A percentile compares a stretch with the other conserved stretches of the same genome.
phyloP scores from a whole-genome alignment of 2,797 vertebrate species.

The Lacerta bilineata region DNA sequence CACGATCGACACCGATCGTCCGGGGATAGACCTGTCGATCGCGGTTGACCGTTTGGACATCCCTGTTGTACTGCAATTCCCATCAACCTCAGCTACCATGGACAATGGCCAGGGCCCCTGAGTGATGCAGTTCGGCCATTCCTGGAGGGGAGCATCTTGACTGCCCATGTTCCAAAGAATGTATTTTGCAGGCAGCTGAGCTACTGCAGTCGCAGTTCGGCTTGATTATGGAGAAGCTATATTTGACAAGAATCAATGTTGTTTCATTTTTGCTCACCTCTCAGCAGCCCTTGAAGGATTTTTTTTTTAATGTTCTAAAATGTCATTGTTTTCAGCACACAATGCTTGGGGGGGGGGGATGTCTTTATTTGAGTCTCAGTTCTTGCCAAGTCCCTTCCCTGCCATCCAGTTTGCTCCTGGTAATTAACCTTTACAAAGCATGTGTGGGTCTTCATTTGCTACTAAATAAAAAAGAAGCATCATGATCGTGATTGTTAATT shows the following conservation, averaged over 20 bases:
- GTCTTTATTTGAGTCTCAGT: not conserved
- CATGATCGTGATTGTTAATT: not conserved
- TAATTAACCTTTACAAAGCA: not conserved
- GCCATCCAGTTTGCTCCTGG: not conserved
- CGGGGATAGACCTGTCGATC: too few relatives aligned
- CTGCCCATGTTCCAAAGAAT: too few relatives aligned
- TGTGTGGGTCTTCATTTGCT: not conserved
- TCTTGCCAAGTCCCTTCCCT: conserved; percentile 18
- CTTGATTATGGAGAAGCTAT: conserved; percentile 10
- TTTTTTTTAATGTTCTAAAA: conserved; percentile 11
- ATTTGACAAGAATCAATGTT: conserved; percentile 38
- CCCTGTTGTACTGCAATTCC: too few relatives aligned
- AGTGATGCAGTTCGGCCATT: too few relatives aligned
- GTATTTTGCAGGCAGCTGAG: conserved; percentile 11
- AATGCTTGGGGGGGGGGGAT: not conserved
- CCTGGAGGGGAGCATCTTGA: too few relatives aligned
- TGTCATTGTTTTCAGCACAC: not conserved
- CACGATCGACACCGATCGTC: too few relatives aligned
- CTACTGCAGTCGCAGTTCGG: not conserved
- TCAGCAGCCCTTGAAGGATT: conserved; percentile 13
- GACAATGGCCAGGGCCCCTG: too few relatives aligned
- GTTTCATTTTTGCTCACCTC: conserved; percentile 49
- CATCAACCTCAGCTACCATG: too few relatives aligned
- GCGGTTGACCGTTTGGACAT: too few relatives aligned
- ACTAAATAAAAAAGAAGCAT: not conserved